phyloP scores from a whole-genome alignment of 2,797 vertebrate species.

The Aldrovandia affinis region DNA sequence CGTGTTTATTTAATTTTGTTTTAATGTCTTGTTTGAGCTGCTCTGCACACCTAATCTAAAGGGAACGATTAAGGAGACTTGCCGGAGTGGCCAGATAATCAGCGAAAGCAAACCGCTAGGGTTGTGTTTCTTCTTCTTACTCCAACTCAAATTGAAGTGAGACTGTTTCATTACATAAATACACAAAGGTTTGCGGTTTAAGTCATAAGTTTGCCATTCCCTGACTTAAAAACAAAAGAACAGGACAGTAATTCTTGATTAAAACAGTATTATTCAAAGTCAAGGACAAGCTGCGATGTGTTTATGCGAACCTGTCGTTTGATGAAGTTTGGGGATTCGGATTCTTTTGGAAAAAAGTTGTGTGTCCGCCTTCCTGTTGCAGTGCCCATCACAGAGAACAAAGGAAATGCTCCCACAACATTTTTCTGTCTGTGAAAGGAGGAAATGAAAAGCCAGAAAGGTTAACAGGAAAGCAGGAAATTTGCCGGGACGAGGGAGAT shows the following conservation, averaged over 20 bases:
- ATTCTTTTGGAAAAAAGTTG: slow-evolving; percentile 49
- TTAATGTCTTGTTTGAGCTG: not conserved
- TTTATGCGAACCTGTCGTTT: not conserved
- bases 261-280: not conserved
- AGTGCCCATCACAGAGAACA: slow-evolving; percentile 56
- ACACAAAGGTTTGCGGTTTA: not conserved
- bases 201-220: not conserved
- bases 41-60: not conserved
- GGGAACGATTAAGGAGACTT: not conserved
- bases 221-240: not conserved
- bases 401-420: slow-evolving; percentile 57
- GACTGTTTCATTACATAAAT: not conserved
- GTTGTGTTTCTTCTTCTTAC: not conserved
- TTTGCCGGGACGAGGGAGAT: slow-evolving; percentile 56
- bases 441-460: slow-evolving; percentile 63
- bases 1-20: not conserved
- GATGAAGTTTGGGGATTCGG: slow-evolving; percentile 31
- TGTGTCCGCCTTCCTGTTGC: slow-evolving; percentile 56
- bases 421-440: slow-evolving; percentile 62
- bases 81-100: not conserved
- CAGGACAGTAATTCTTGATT: not conserved
- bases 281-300: not conserved
- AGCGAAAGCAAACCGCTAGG: not conserved
- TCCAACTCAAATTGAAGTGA: not conserved
- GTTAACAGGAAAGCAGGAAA: slow-evolving; percentile 76